Evolutionary conservation across 1,140 invertebrate genomes (phyloP), one percentile per base, ranked within the genome.

Genomic region (Halictus rubicundus): DNA sequence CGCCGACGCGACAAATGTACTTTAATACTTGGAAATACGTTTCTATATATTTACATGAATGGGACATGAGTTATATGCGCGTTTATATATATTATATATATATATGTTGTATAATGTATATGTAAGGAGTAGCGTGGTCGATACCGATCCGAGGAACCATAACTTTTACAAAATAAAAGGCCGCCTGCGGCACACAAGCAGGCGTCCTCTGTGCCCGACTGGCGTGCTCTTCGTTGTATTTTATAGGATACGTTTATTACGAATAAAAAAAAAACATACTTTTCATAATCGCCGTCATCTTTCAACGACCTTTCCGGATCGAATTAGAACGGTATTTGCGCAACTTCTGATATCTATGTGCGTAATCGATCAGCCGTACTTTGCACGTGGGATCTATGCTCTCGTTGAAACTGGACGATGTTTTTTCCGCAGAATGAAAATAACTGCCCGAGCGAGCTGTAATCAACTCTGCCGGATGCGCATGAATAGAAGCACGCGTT

Each of bases 251-350:
- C 85, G 71, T 91, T 88, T 89, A 84, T 87, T 86, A 87, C 61
- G 64, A 91, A 91, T 90, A 90, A 90, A 90, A 80, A 1, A 90
- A 90, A 90, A 80, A 1, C 81, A 83, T 78, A 42, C 70, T 82
- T 90, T 88, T 89, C 68, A 46, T 89, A 88, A 82, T 75, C 70
- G 37, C n/a, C 32, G 27, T 52, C n/a, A 5, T 59, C 70, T 46
- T 2, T 1, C 12, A 46, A 46, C 42, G 42, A 46, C 42, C 42
- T 14, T 10, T 42, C 12, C 42, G 14, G 0, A 14, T 46, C 10
- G 2, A 46, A 12, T 46, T 46, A 10, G 10, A 46, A 14, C 42
- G 14, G 9, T 46, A 3, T 12, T 14, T 2, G 10, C 2, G 2
- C 42, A 32, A 32, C 32, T 2, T 32, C 32, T 32, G 32, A 32